Base-by-base conservation (phyloP, 2,888 invertebrate species). In the Eupithecia tripunctaria region DNA sequence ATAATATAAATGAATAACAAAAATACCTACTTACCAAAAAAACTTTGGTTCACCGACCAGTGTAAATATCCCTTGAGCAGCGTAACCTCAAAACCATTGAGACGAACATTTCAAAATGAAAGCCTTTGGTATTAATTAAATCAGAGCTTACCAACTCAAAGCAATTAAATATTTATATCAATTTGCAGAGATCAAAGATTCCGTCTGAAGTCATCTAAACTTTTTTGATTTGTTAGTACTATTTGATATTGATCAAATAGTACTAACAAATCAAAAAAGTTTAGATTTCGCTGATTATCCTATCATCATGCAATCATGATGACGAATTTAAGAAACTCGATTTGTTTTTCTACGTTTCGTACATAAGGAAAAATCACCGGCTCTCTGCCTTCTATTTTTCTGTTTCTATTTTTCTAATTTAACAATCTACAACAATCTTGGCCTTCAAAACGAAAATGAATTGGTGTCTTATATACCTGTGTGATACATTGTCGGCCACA, bases 41-140 rank as follows among this genome's bases (percentile, higher is more conserved):
- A 62, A 29, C n/a, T 29, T 63, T 63, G 25, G 25, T 56, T 25
- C 18, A 32, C n/a, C 62, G 14, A 32, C n/a, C 36, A 32, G 36
- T 36, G 8, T 32, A 21, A 63, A 36, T 27, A 63, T 63, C 10
- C 32, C n/a, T n/a, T 12, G 21, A 36, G 62, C 36, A 29, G 21
- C 10, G n/a, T 56, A 32, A n/a, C 32, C n/a, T 63, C 62, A 62
- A 56, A 56, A 63, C 32, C 62, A 32, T 63, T 63, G n/a, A 63
- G 5, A 12, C 36, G 62, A 63, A 36, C 3, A 63, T 63, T 36
- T 4, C n/a, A n/a, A 60, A 60, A 29, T 60, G 27, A 29, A 60
- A 29, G 60, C 60, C 29, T 60, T 10, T 18, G 29, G 18, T 15
- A 12, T 15, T 29, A 60, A 15, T 27, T 62, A n/a, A 32, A 63